Percentiles rank a stretch among this genome's conserved stretches.
These are phyloP conservation scores for Callocephalon fimbriatum DNA, from an alignment of 2,113 vertebrate species.

Conservation along the genomic window DNA sequence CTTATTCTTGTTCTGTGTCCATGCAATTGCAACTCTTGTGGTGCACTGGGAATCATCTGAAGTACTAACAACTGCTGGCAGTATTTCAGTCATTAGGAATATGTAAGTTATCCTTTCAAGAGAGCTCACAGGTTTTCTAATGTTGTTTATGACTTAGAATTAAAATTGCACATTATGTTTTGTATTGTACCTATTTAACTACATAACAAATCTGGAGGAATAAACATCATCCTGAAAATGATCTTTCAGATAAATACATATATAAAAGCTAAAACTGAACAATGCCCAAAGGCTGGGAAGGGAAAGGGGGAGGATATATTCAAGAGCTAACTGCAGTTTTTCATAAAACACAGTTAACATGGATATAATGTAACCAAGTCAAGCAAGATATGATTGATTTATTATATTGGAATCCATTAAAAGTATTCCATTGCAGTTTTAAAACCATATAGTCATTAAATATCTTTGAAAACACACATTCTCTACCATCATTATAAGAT, in stretches of 20 bases:
- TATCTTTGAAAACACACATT: constrained; percentile 67
- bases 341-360: constrained; percentile 37
- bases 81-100: not conserved
- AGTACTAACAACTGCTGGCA: not conserved
- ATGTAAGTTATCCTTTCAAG: not conserved
- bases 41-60: not conserved
- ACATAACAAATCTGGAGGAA: not conserved
- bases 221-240: not conserved
- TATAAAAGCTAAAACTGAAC: not conserved
- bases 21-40: not conserved
- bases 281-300: not conserved
- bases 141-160: not conserved
- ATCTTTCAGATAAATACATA: not conserved
- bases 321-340: constrained; percentile 10
- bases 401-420: constrained; percentile 70
- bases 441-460: constrained; percentile 73
- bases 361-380: constrained; percentile 34
- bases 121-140: not conserved
- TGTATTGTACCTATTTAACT: not conserved
- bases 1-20: not conserved
- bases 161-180: not conserved
- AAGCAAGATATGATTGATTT: constrained; percentile 69
- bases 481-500: constrained; percentile 64
- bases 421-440: constrained; percentile 65
- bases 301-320: not conserved